Base-by-base conservation (phyloP, 2,113 vertebrate species). In the Sclerurus mexicanus region DNA sequence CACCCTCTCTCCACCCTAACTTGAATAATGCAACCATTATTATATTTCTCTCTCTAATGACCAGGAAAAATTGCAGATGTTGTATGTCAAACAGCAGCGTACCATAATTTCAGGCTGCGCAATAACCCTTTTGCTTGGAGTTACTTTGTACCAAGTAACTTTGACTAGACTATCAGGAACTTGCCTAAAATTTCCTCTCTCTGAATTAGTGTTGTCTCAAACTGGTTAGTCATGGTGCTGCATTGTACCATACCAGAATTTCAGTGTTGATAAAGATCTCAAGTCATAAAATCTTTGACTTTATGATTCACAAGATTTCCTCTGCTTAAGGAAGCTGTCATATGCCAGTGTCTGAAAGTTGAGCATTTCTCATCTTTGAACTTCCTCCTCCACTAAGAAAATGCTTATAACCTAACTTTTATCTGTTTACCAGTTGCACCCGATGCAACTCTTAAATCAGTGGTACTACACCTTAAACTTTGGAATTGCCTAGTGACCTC, bases 1-100 rank as follows among this genome's bases (percentile, higher is more conserved):
- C 15, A 28, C 20, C n/a, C 5, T 37, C 58, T 23, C 23, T n/a
- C 5, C 46, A 30, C 4, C 3, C 2, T 23, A 50, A 5, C 2
- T 46, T 88, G 31, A 71, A 14, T 55, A 62, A 18, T 49, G n/a
- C 10, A 62, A 10, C 6, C 25, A 40, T 72, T 53, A 28, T 3
- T 5, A 4, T 42, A 30, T 66, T 60, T 67, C 63, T 82, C 7
- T 59, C 20, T 80, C 49, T n/a, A 42, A 31, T 9, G 21, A 89
- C 40, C 10, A 50, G 22, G 8, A 39, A 35, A 74, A 88, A 28
- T 16, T 2, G 3, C 13, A 44, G 15, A 47, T 52, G 5, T 33
- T 25, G 28, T 9, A 11, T 58, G 17, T 13, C 25, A 77, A 84
- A 44, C 19, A 80, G 4, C 10, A 77, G 28, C 62, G 47, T 10